Percentiles rank a stretch among this genome's conserved stretches.
Conservation (phyloP, 2,888 invertebrate genomes). For the Dolomedes plantarius region DNA sequence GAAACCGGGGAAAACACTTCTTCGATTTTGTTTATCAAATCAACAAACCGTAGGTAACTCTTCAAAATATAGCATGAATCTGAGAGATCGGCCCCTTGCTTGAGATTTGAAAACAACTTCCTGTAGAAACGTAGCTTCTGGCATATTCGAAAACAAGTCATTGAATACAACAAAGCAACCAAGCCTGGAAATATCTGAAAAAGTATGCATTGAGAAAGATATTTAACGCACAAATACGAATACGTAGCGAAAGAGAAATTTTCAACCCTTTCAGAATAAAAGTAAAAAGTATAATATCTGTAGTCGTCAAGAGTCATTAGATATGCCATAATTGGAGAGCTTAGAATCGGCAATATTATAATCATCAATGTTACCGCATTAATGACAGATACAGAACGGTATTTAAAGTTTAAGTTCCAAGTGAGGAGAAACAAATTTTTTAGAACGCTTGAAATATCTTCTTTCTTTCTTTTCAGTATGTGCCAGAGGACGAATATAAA, state of each 20-base stretch:
- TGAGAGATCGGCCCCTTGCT: background rate
- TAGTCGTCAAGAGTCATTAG: background rate
- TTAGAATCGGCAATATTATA: background rate
- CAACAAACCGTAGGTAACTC: background rate
- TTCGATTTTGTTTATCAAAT: background rate
- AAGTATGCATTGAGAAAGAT: background rate
- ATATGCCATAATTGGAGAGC: background rate
- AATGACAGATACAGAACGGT: background rate
- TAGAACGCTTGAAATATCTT: background rate
- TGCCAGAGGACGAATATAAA: background rate
- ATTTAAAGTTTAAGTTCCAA: background rate
- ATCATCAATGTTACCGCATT: background rate
- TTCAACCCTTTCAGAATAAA: background rate
- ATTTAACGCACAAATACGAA: background rate
- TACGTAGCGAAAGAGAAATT: background rate
- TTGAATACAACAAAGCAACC: background rate
- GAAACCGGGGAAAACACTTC: background rate
- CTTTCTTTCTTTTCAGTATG: background rate
- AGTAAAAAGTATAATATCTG: slow-evolving; percentile 10
- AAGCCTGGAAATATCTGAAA: slow-evolving; percentile 7
- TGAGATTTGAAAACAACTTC: background rate
- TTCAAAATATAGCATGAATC: background rate
- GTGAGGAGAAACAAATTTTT: background rate
- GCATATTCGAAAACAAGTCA: background rate
- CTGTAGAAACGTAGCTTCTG: background rate